These are phyloP conservation scores for Muraenolepis orangiensis DNA, from an alignment of 2,797 vertebrate species.

Conservation along the genomic window DNA sequence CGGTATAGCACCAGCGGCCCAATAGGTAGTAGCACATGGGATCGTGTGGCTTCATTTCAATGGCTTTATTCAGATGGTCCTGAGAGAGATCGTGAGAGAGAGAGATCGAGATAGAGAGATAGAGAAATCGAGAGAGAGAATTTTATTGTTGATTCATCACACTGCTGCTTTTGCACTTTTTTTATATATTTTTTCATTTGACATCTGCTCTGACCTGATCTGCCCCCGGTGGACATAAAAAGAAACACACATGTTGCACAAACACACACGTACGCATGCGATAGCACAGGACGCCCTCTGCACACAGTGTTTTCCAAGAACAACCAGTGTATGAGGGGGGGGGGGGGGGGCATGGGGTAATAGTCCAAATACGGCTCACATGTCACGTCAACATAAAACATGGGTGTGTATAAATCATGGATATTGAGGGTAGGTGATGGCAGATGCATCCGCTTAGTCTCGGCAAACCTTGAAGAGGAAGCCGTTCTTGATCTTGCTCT, in stretches of 20 bases:
- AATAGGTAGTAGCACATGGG: conserved; percentile 90
- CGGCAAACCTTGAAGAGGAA: conserved; percentile 89
- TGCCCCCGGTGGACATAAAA: conserved; percentile 54
- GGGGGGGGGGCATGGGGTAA: background rate
- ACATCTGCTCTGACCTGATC: conserved; percentile 55
- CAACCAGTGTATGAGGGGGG: too few species aligned
- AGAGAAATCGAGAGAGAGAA: conserved; percentile 39
- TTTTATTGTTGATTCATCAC: conserved; percentile 54
- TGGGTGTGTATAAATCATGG: background rate
- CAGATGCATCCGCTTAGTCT: background rate
- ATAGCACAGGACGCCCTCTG: conserved; percentile 33
- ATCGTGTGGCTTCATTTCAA: conserved; percentile 89
- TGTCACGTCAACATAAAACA: background rate
- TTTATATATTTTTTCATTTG: conserved; percentile 58
- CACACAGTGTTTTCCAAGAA: conserved; percentile 43
- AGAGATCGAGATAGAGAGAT: conserved; percentile 19
- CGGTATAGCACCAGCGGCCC: conserved; percentile 96
- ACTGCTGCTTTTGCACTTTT: conserved; percentile 43
- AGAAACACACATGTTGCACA: conserved; percentile 68
- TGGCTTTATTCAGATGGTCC: conserved; percentile 96
- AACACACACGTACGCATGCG: conserved; percentile 61
- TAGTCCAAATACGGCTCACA: background rate
- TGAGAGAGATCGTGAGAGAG: conserved; percentile 53
- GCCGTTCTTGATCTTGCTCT: conserved; percentile 95
- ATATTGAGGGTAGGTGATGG: background rate